Evolutionary conservation across 2,888 invertebrate genomes (phyloP).

Genomic region (Rotaria macrura): DNA sequence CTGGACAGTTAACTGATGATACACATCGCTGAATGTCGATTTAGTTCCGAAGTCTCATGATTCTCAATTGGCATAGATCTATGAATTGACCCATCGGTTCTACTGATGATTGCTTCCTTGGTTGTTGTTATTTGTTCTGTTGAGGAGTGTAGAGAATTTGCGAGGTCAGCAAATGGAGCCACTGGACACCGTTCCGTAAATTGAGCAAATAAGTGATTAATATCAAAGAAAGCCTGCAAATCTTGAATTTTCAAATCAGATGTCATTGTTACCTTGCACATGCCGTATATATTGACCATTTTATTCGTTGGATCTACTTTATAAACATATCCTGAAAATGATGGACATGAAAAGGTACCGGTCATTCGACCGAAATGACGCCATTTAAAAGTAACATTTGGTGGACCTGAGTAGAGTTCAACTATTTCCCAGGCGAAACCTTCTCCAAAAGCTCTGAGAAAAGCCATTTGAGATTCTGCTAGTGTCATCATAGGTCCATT

Average conservation of each 20-base stretch:
- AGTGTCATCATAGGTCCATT: slow-evolving; percentile 36
- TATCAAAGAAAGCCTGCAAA: slow-evolving; percentile 37
- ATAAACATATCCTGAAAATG: neutral
- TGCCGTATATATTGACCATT: slow-evolving; percentile 37
- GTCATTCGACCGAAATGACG: slow-evolving; percentile 42
- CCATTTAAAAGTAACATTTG: slow-evolving; percentile 41
- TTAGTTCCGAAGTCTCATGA: no score
- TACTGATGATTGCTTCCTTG: no score
- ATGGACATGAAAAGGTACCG: slow-evolving; percentile 36
- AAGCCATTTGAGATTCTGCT: slow-evolving; percentile 38
- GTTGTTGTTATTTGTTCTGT: no score
- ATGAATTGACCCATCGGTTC: no score
- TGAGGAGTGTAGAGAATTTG: neutral
- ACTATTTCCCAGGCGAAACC: slow-evolving; percentile 40
- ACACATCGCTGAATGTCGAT: no score
- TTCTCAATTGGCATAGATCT: no score
- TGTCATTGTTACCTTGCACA: slow-evolving; percentile 36
- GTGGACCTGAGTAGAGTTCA: slow-evolving; percentile 40
- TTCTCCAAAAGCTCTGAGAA: slow-evolving; percentile 36
- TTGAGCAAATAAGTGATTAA: slow-evolving; percentile 31
- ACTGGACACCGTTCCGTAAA: neutral
- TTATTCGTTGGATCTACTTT: slow-evolving; percentile 35
- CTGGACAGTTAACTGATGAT: no score
- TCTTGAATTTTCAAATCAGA: slow-evolving; percentile 36
- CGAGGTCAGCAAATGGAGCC: neutral